phyloP scores from a whole-genome alignment of 1,140 invertebrate species.

The Solen grandis region DNA sequence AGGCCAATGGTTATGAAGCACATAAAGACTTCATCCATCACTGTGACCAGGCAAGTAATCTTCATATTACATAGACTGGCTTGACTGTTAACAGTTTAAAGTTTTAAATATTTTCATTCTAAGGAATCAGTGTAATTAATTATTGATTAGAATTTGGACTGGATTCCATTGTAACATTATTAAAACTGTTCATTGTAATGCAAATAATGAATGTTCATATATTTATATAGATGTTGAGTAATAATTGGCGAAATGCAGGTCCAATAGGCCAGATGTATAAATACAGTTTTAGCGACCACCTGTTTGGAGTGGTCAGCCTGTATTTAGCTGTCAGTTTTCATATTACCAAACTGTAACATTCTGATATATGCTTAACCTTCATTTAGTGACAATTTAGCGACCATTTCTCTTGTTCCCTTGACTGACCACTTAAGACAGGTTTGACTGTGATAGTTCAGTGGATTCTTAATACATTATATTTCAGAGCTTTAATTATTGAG shows the following conservation, averaged over 20 bases:
- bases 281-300: too few species aligned
- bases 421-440: background rate
- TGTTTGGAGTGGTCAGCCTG: too few species aligned
- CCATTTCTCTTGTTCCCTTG: too few species aligned
- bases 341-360: too few species aligned
- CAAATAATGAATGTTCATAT: background rate
- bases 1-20: conserved; percentile 32
- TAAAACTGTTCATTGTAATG: background rate
- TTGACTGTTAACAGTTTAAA: too few species aligned
- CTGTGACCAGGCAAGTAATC: conserved; percentile 14
- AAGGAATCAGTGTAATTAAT: background rate
- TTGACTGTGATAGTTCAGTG: background rate
- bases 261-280: too few species aligned
- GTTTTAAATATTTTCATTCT: conserved; percentile 4
- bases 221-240: conserved; percentile 10
- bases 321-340: too few species aligned
- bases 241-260: too few species aligned
- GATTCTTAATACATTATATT: conserved; percentile 4
- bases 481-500: conserved; percentile 18
- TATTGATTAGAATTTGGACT: background rate
- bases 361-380: too few species aligned
- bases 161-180: conserved; percentile 16
- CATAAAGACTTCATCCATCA: conserved; percentile 31
- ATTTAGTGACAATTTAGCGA: too few species aligned
- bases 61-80: conserved; percentile 4